phyloP scores from a whole-genome alignment of 2,797 vertebrate species.

The Gymnoscopelus microlampas region DNA sequence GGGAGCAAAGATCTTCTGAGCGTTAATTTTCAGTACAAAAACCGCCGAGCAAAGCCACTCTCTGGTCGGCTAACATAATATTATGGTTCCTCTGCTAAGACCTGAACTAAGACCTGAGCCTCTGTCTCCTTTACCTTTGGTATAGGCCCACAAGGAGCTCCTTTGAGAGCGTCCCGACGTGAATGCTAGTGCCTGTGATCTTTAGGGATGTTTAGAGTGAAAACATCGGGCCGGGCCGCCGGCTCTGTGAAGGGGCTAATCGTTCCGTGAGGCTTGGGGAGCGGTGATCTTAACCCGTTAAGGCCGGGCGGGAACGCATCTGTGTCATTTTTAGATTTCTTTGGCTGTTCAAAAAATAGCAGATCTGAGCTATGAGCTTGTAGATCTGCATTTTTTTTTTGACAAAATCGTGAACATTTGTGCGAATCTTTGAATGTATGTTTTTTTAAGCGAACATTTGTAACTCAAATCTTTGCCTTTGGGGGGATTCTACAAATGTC shows the following conservation, averaged over 20 bases:
- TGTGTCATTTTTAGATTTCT: too few relatives aligned
- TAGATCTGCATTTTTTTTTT: too few relatives aligned
- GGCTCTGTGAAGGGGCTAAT: constrained; percentile 62
- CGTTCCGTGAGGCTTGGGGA: constrained; percentile 41
- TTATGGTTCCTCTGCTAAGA: constrained; percentile 75
- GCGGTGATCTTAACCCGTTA: constrained; percentile 47
- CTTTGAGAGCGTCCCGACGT: constrained; percentile 71
- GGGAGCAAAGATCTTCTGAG: constrained; percentile 66
- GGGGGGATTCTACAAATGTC: too few relatives aligned
- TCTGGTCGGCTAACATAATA: constrained; percentile 72
- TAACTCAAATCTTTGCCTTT: too few relatives aligned
- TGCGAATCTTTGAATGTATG: too few relatives aligned
- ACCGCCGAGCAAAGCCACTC: constrained; percentile 10
- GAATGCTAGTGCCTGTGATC: constrained; percentile 73
- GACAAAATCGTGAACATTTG: too few relatives aligned
- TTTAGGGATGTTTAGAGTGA: constrained; percentile 78
- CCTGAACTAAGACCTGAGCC: constrained; percentile 48
- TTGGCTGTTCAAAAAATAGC: too few relatives aligned
- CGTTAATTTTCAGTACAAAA: constrained; percentile 72
- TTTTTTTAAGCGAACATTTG: too few relatives aligned
- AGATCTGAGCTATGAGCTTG: too few relatives aligned
- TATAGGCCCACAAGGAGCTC: constrained; percentile 68
- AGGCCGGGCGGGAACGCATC: too few relatives aligned
- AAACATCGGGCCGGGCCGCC: constrained; percentile 67
- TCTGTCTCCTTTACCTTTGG: constrained; percentile 42